Conservation (phyloP, 1,140 invertebrate species). For the Potamilus streckersoni region DNA sequence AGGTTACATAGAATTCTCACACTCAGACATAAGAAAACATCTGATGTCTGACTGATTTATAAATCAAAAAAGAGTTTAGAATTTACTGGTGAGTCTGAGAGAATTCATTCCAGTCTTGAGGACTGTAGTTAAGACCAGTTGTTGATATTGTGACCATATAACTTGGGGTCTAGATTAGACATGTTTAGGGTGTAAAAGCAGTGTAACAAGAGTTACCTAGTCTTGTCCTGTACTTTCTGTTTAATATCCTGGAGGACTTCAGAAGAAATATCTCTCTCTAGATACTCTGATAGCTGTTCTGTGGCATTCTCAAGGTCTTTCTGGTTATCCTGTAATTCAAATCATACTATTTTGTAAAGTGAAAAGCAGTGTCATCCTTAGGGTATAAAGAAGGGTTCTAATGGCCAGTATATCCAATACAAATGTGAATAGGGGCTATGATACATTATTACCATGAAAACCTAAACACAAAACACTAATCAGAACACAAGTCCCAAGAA, state of each 20-base stretch:
- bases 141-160: not conserved
- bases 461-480: too few relatives aligned
- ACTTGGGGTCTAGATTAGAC: not conserved
- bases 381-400: too few relatives aligned
- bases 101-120: not conserved
- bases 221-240: constrained; percentile 99
- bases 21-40: too few relatives aligned
- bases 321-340: constrained; percentile 85
- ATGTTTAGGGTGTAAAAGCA: not conserved
- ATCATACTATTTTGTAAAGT: too few relatives aligned
- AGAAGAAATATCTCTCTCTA: constrained; percentile 97
- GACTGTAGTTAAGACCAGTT: not conserved
- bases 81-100: not conserved
- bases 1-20: too few relatives aligned
- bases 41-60: too few relatives aligned
- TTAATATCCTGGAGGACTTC: constrained; percentile 98
- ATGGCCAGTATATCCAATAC: too few relatives aligned
- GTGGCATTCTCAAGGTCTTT: constrained; percentile 97
- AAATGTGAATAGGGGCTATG: too few relatives aligned
- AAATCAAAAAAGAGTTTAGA: not conserved
- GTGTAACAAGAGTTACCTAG: constrained; percentile 77
- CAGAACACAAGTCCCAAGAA: too few relatives aligned
- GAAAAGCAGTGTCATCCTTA: too few relatives aligned
- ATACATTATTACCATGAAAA: too few relatives aligned
- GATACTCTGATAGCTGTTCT: constrained; percentile 96